phyloP scores from a whole-genome alignment of 2,797 vertebrate species.

The Myiothlypis coronata region DNA sequence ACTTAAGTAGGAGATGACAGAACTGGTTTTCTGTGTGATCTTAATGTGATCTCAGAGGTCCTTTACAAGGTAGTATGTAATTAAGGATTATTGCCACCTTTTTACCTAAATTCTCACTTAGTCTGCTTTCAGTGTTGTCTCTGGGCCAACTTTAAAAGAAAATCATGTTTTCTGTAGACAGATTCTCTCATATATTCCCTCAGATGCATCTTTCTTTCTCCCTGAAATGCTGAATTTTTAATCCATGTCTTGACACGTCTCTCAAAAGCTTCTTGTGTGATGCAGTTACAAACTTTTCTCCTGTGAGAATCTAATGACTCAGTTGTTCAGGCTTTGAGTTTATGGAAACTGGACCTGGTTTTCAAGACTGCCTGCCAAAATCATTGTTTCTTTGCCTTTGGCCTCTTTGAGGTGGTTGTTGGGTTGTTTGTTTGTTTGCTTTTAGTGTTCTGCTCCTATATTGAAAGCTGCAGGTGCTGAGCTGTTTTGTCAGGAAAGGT shows the following conservation, averaged over 20 bases:
- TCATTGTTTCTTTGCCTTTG: background rate
- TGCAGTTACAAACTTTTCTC: background rate
- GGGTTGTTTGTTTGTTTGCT: background rate
- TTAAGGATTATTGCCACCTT: background rate
- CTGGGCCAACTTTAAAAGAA: background rate
- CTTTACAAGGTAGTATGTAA: background rate
- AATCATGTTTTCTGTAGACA: background rate
- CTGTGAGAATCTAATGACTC: background rate
- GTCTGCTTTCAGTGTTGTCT: background rate
- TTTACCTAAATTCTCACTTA: background rate
- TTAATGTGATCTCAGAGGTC: background rate
- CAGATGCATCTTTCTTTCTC: background rate
- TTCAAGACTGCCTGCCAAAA: background rate
- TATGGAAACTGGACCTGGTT: background rate
- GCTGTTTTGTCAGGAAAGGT: background rate
- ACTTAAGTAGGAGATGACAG: background rate
- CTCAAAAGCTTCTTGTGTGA: background rate
- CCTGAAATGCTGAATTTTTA: background rate
- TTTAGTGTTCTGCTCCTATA: background rate
- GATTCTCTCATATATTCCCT: background rate
- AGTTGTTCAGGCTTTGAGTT: background rate
- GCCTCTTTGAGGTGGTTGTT: background rate
- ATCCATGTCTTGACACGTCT: background rate
- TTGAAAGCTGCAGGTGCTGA: background rate
- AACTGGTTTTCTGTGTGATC: background rate